phyloP scores from a whole-genome alignment of 2,113 vertebrate genomes.

The Columba janthina region DNA sequence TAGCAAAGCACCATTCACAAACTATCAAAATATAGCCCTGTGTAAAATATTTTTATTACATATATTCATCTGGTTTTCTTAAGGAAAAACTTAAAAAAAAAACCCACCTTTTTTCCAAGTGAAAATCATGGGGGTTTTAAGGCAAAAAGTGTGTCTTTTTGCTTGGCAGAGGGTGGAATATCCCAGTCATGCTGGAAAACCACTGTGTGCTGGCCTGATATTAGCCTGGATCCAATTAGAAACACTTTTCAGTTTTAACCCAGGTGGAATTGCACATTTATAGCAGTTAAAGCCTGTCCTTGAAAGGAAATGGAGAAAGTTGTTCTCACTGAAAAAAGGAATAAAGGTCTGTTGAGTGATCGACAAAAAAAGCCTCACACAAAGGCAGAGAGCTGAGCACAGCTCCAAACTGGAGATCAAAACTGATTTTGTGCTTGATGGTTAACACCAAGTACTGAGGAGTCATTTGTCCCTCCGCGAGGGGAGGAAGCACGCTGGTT shows the following conservation, averaged over 20 bases:
- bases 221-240: constrained; percentile 60
- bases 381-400: background rate
- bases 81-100: background rate
- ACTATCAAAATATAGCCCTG: background rate
- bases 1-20: background rate
- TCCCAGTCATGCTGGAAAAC: constrained; percentile 40
- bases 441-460: background rate
- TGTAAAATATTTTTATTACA: constrained; percentile 46
- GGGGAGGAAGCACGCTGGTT: background rate
- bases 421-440: background rate
- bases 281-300: constrained; percentile 31
- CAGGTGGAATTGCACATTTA: constrained; percentile 49
- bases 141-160: constrained; percentile 40
- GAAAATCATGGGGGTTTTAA: constrained; percentile 33
- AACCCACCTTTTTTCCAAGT: background rate
- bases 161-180: constrained; percentile 50
- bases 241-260: constrained; percentile 49
- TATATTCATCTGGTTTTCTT: constrained; percentile 17
- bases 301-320: constrained; percentile 49
- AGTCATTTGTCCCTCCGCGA: background rate
- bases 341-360: constrained; percentile 9
- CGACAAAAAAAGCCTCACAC: background rate
- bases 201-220: background rate
- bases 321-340: constrained; percentile 38
- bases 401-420: background rate